Conservation (phyloP, 2,113 vertebrate genomes). For the Bambusicola thoracicus region DNA sequence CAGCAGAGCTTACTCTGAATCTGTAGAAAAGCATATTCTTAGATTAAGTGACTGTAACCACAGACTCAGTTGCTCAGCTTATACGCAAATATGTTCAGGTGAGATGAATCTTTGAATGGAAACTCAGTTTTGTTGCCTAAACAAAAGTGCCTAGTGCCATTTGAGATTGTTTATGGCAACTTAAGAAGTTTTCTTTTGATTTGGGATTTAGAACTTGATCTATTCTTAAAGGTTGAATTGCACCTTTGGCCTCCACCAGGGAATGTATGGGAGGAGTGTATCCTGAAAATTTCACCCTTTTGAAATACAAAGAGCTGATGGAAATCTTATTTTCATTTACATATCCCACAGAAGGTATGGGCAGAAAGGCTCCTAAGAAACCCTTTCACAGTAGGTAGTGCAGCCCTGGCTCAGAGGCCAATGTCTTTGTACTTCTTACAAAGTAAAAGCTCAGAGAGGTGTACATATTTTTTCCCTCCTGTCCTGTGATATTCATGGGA, state of each 20-base stretch:
- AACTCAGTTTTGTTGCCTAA: background rate
- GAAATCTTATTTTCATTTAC: background rate
- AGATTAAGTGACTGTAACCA: background rate
- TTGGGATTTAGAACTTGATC: background rate
- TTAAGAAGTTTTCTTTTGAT: background rate
- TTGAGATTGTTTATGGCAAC: background rate
- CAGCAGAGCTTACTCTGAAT: background rate
- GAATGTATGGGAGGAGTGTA: background rate
- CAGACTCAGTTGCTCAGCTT: background rate
- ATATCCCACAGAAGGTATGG: background rate
- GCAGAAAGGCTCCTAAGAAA: background rate
- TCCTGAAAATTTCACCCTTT: background rate
- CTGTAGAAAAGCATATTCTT: background rate
- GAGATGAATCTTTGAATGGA: background rate
- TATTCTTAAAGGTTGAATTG: background rate
- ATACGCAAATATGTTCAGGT: background rate
- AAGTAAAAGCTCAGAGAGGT: background rate
- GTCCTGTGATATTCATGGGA: background rate
- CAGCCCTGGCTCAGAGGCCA: background rate
- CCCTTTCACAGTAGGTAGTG: background rate
- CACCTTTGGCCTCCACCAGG: background rate
- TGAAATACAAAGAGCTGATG: background rate
- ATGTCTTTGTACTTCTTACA: background rate
- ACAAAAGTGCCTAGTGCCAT: background rate
- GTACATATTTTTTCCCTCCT: background rate